These are phyloP conservation scores for Pan paniscus DNA, from an alignment of 2,113 vertebrate genomes.

Conservation along the genomic window DNA sequence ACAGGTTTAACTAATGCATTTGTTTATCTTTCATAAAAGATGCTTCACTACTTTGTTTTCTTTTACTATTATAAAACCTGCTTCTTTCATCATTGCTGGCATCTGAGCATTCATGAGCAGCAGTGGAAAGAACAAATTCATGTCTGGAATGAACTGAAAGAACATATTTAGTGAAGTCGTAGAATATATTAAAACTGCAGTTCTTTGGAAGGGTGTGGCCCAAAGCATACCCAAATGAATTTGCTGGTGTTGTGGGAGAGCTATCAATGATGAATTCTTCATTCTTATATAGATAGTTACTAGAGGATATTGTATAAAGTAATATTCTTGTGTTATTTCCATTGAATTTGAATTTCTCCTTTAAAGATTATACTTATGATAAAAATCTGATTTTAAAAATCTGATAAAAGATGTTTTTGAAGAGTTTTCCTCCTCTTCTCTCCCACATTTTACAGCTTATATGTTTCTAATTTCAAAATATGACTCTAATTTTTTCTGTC, in stretches of 20 bases:
- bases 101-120: background rate
- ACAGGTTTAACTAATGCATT: background rate
- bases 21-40: background rate
- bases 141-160: background rate
- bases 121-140: background rate
- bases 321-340: background rate
- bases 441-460: background rate
- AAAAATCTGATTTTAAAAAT: background rate
- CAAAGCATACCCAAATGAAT: background rate
- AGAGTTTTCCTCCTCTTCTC: background rate
- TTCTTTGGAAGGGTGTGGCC: background rate
- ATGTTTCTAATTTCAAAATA: slow-evolving; percentile 20
- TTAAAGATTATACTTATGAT: slow-evolving; percentile 15
- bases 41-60: background rate
- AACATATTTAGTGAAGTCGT: background rate
- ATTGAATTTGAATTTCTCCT: background rate
- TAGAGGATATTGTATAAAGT: background rate
- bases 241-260: background rate
- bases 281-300: background rate
- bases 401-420: background rate
- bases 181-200: background rate
- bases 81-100: background rate
- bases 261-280: background rate
- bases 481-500: background rate
- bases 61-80: background rate